Conservation (phyloP, 2,113 vertebrate genomes). For the Anseranas semipalmata region DNA sequence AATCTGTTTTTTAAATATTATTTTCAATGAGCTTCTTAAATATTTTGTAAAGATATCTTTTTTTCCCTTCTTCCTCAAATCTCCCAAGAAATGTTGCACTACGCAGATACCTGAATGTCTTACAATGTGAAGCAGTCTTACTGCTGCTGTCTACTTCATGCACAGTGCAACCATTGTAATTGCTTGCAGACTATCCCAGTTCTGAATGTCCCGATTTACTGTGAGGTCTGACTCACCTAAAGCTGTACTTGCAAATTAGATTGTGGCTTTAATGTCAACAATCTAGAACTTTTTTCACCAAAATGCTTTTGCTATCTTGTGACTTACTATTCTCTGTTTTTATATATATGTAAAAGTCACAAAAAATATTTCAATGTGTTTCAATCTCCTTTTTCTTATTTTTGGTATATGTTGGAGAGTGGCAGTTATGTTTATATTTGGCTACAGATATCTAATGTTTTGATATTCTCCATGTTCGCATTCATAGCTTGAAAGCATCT, state of each 20-base stretch:
- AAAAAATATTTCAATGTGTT: neutral
- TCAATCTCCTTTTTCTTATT: neutral
- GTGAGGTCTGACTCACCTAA: neutral
- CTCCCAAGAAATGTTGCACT: neutral
- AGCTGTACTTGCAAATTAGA: neutral
- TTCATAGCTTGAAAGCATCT: neutral
- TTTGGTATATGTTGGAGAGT: neutral
- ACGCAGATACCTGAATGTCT: neutral
- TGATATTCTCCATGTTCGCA: neutral
- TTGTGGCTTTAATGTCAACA: neutral
- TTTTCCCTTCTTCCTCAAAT: neutral
- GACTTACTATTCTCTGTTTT: neutral
- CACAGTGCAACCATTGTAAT: neutral
- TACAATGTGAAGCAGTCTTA: neutral
- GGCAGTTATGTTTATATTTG: slow-evolving; percentile 3
- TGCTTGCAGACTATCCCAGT: neutral
- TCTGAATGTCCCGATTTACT: neutral
- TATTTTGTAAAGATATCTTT: neutral
- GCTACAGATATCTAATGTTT: neutral
- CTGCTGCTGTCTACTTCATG: neutral
- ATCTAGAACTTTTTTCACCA: neutral
- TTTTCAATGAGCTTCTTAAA: neutral
- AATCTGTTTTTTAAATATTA: neutral
- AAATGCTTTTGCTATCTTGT: neutral
- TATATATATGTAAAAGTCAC: neutral